Conservation (phyloP, 1,140 invertebrate species). For the Centruroides sculpturatus region DNA sequence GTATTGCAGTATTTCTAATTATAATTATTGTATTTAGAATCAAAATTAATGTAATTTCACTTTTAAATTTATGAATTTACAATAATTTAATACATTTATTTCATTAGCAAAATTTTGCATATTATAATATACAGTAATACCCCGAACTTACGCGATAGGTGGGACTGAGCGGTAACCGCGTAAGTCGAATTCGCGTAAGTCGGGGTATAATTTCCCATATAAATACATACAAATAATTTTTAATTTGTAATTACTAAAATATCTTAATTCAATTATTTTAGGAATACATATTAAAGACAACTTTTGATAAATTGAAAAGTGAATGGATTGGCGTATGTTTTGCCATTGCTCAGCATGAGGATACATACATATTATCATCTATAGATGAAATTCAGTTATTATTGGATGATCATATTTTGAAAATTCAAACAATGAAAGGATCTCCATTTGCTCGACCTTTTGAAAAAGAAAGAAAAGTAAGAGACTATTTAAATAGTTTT, state of each 20-base stretch:
- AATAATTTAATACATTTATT: too few species aligned
- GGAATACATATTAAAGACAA: constrained; percentile 62
- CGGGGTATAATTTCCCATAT: too few species aligned
- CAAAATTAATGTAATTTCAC: too few species aligned
- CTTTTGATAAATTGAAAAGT: constrained; percentile 62
- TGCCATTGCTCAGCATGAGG: constrained; percentile 55
- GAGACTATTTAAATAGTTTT: constrained; percentile 54
- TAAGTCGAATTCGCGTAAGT: too few species aligned
- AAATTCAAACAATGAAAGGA: constrained; percentile 94
- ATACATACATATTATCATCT: constrained; percentile 75
- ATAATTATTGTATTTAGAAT: too few species aligned
- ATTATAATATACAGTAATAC: too few species aligned
- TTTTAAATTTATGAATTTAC: too few species aligned
- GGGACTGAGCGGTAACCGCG: too few species aligned
- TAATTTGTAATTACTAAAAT: background rate
- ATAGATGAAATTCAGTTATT: constrained; percentile 92
- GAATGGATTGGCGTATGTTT: constrained; percentile 72
- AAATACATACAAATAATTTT: background rate
- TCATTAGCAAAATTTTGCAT: too few species aligned
- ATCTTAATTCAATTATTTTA: constrained; percentile 23
- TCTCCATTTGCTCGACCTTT: constrained; percentile 95
- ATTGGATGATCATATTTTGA: constrained; percentile 90
- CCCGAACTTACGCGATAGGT: too few species aligned
- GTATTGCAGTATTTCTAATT: too few species aligned
- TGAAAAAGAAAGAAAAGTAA: constrained; percentile 56